Base-by-base conservation (phyloP, 2,888 invertebrate species). In the Caenorhabditis japonica region DNA sequence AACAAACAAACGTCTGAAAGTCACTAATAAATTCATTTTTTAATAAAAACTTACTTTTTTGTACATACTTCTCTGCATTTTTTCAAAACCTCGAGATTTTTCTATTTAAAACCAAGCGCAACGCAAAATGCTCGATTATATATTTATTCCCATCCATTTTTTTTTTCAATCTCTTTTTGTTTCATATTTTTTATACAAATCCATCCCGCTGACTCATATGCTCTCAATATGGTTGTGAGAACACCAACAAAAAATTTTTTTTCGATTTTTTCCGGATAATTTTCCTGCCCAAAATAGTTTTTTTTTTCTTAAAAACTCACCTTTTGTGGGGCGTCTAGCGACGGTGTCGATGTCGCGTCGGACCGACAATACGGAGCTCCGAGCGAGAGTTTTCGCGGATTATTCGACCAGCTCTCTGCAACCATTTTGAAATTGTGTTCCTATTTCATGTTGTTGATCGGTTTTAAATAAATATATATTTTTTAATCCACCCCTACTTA, bases 291-390 rank as follows among this genome's bases (percentile, higher is more conserved):
- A 8, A 30, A 5, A 30, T 7, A 30, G 10, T 30, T 27, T 47
- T 47, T 25, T 30, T 47, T 15, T 1, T 46, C 23, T 10, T 19
- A 21, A 21, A 12, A 46, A 15, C 55, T 21, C 30, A 64, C 64
- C 56, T 64, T 62, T 5, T 53, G 56, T 2, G 49, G 49, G 33
- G 46, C 64, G 39, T 64, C 64, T 23, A 64, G 36, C n/a, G 64
- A 56, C 27, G 64, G 64, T 25, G 64, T 64, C 17, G 64, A 64
- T 10, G 64, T 56, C 23, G 64, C 56, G 55, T 64, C 64, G 56
- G 36, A 21, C 12, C 64, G 52, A 15, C 51, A 56, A 46, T 44
- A 44, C 12, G 51, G 52, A 15, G 56, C 66, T 43, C 66, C 66
- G 27, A 71, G 44, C 39, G 71, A 71, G 39, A 53, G 39, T 36